Percentiles rank a stretch among this genome's conserved stretches.
phyloP scores from a whole-genome alignment of 35 echinoderm and acorn worm species.

The Ophiothrix spiculata region DNA sequence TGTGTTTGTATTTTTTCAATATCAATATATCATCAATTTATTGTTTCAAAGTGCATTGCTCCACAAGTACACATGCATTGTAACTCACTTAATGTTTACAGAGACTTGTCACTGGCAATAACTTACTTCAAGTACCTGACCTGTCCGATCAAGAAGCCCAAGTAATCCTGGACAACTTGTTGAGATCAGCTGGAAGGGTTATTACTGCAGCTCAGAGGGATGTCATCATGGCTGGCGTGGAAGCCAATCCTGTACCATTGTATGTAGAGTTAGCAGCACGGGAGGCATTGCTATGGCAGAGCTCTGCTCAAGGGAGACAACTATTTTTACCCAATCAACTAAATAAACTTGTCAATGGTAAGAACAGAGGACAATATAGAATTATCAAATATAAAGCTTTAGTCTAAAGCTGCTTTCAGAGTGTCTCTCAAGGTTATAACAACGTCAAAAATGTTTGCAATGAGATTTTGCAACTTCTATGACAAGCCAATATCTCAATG shows the following conservation, averaged over 20 bases:
- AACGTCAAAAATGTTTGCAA: no score
- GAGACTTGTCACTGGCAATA: constrained; percentile 62
- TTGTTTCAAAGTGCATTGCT: no score
- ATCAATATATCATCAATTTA: no score
- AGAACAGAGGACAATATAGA: no score
- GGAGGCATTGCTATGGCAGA: constrained; percentile 65
- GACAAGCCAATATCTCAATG: no score
- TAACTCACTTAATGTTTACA: no score
- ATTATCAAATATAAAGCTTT: no score
- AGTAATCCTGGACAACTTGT: constrained; percentile 44
- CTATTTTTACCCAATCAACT: constrained; percentile 56
- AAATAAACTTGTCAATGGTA: constrained; percentile 81
- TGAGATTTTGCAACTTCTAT: no score
- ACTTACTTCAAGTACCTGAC: constrained; percentile 27
- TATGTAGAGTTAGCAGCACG: constrained; percentile 52
- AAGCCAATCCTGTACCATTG: constrained; percentile 56
- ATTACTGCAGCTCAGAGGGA: constrained; percentile 49
- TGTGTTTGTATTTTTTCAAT: no score
- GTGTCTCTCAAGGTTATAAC: no score
- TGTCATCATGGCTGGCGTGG: constrained; percentile 38
- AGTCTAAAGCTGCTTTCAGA: no score
- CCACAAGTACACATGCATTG: no score
- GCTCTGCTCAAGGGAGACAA: constrained; percentile 51
- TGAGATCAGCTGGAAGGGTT: constrained; percentile 32
- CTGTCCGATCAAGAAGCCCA: constrained; percentile 40